These are phyloP conservation scores for Polietes domitor DNA, from an alignment of 2,888 invertebrate genomes.

Conservation along the genomic window DNA sequence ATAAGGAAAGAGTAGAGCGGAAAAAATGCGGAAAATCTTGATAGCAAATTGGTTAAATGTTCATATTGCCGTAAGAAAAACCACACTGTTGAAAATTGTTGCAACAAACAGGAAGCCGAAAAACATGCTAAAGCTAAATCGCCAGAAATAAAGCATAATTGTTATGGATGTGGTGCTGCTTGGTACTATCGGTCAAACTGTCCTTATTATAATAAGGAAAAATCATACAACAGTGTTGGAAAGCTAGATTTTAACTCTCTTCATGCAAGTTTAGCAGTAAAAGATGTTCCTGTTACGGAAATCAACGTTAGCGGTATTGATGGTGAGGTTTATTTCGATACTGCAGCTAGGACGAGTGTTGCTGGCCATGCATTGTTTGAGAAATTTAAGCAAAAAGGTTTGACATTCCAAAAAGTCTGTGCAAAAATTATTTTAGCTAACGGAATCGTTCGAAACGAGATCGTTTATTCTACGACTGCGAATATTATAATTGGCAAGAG, in stretches of 20 bases:
- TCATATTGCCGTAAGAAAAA: slow-evolving; percentile 16
- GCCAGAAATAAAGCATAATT: not conserved
- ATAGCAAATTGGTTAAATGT: not conserved
- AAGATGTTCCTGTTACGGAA: not conserved
- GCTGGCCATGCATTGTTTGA: slow-evolving; percentile 42
- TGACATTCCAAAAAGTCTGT: slow-evolving; percentile 2
- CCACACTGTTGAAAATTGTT: slow-evolving; percentile 2
- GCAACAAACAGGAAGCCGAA: not conserved
- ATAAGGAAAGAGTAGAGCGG: not conserved
- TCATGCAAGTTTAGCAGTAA: slow-evolving; percentile 1
- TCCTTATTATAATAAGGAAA: too few species aligned
- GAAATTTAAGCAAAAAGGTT: slow-evolving; percentile 2
- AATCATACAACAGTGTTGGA: too few species aligned
- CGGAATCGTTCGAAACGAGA: slow-evolving; percentile 4
- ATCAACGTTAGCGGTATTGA: not conserved
- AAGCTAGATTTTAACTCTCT: slow-evolving; percentile 34
- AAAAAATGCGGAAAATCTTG: not conserved
- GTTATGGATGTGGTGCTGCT: slow-evolving; percentile 38
- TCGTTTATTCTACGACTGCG: slow-evolving; percentile 36
- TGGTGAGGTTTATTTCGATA: slow-evolving; percentile 32
- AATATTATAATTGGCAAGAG: slow-evolving; percentile 32
- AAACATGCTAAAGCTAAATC: not conserved
- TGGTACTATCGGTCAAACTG: too few species aligned
- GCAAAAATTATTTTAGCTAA: slow-evolving; percentile 20
- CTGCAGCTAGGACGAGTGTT: slow-evolving; percentile 50